Conservation (phyloP, 2,888 invertebrate genomes). For the Leucoptera coffeella region DNA sequence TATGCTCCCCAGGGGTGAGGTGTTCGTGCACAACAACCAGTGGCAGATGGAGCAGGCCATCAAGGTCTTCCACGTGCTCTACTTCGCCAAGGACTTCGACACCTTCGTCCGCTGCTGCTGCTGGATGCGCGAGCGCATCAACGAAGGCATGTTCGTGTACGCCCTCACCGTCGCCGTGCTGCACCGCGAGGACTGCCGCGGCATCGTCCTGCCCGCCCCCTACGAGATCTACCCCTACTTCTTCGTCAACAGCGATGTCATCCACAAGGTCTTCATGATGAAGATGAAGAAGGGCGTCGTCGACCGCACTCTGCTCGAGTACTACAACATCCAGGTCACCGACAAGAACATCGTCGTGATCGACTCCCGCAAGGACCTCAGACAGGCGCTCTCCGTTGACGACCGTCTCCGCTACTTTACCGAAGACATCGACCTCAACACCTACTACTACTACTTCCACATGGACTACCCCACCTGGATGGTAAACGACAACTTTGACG, state of each 20-base stretch:
- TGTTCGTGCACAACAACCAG: conserved; percentile 57
- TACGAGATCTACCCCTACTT: conserved; percentile 75
- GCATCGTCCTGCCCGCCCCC: conserved; percentile 62
- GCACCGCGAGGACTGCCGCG: conserved; percentile 60
- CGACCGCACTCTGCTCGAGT: conserved; percentile 43
- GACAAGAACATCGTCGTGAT: conserved; percentile 56
- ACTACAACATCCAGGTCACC: conserved; percentile 41
- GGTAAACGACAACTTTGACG: conserved; percentile 38
- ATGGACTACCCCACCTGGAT: conserved; percentile 67
- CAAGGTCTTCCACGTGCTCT: conserved; percentile 56
- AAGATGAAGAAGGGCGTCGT: conserved; percentile 55
- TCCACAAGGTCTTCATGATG: conserved; percentile 60
- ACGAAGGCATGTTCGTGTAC: conserved; percentile 69
- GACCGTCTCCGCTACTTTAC: conserved; percentile 64
- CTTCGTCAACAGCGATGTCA: conserved; percentile 66
- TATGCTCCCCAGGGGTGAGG: conserved; percentile 50
- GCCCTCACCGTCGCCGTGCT: conserved; percentile 62
- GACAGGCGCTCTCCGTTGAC: conserved; percentile 51
- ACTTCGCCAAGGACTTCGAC: conserved; percentile 63
- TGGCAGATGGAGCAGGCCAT: conserved; percentile 58
- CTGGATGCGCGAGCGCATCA: conserved; percentile 64
- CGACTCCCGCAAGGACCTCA: conserved; percentile 61
- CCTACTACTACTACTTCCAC: conserved; percentile 63
- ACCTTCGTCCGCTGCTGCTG: conserved; percentile 61
- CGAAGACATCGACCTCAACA: conserved; percentile 71